A percentile compares a stretch with the other conserved stretches of the same genome.
phyloP scores from a whole-genome alignment of 2,888 invertebrate species.

The Eupithecia dodoneata region DNA sequence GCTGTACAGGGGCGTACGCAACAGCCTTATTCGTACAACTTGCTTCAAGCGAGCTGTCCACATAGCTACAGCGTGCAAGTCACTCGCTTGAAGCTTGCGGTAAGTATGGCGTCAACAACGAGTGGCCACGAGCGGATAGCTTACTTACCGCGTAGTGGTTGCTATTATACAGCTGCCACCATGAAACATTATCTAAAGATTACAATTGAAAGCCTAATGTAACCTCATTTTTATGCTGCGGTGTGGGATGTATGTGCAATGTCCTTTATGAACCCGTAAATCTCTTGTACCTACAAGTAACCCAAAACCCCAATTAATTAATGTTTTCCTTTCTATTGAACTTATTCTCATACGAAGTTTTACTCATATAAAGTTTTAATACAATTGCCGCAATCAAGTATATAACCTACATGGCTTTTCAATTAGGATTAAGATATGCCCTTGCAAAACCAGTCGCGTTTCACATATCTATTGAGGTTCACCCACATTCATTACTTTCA shows the following conservation, averaged over 20 bases:
- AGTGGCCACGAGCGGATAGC: background rate
- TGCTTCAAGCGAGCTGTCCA: background rate
- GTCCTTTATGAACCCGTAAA: background rate
- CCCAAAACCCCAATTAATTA: background rate
- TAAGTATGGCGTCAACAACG: background rate
- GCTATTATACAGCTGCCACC: background rate
- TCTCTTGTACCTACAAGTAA: background rate
- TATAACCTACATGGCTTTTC: constrained; percentile 37
- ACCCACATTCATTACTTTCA: constrained; percentile 39
- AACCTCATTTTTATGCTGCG: background rate
- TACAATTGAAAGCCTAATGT: too few relatives aligned
- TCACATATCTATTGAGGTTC: constrained; percentile 43
- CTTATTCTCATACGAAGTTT: background rate
- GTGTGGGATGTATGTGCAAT: background rate
- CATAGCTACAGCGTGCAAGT: background rate
- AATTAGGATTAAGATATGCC: constrained; percentile 41
- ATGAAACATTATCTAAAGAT: background rate
- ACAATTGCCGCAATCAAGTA: constrained; percentile 23
- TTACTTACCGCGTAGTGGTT: background rate
- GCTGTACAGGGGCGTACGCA: background rate
- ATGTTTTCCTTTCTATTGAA: background rate
- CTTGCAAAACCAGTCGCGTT: constrained; percentile 35
- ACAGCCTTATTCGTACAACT: background rate
- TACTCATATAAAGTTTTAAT: constrained; percentile 11
- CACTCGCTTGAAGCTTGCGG: background rate